Percentiles rank a stretch among this genome's conserved stretches.
phyloP scores from a whole-genome alignment of 2,888 invertebrate species.

The Ophraella communa region DNA sequence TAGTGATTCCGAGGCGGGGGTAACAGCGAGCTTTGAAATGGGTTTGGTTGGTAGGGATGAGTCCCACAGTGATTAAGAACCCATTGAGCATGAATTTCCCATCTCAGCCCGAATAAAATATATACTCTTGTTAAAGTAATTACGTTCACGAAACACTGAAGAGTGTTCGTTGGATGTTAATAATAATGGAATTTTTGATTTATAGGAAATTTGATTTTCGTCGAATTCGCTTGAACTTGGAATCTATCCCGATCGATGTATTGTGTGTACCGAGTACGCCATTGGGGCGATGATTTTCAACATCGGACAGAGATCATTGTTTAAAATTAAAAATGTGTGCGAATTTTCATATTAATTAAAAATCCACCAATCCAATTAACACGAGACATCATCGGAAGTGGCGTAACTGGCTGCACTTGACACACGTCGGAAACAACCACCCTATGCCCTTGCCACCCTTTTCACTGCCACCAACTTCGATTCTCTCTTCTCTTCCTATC shows the following conservation, averaged over 20 bases:
- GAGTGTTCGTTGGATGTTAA: too few relatives aligned
- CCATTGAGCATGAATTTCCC: too few relatives aligned
- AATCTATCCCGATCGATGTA: not conserved
- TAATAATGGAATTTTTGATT: too few relatives aligned
- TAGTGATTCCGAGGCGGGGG: too few relatives aligned
- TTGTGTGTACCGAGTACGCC: conserved; percentile 9
- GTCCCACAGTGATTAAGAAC: too few relatives aligned
- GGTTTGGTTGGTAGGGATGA: too few relatives aligned
- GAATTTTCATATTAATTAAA: conserved; percentile 62
- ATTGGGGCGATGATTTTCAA: conserved; percentile 9
- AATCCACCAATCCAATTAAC: conserved; percentile 61
- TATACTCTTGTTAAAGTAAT: too few relatives aligned
- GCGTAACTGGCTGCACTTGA: conserved; percentile 58
- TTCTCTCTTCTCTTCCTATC: conserved; percentile 15
- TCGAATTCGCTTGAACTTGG: too few relatives aligned
- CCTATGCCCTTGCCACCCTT: conserved; percentile 37
- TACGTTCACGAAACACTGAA: too few relatives aligned
- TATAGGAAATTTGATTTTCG: too few relatives aligned
- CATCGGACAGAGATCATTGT: conserved; percentile 37
- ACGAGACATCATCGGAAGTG: conserved; percentile 55
- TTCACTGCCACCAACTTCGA: conserved; percentile 36
- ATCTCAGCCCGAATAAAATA: too few relatives aligned
- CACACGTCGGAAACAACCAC: conserved; percentile 58
- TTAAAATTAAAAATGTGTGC: conserved; percentile 47
- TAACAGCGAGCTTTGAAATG: too few relatives aligned